These are phyloP conservation scores for Aurelia coerulea DNA, from an alignment of 30 jellyfish, hydroid and myxozoan species.

Conservation along the genomic window DNA sequence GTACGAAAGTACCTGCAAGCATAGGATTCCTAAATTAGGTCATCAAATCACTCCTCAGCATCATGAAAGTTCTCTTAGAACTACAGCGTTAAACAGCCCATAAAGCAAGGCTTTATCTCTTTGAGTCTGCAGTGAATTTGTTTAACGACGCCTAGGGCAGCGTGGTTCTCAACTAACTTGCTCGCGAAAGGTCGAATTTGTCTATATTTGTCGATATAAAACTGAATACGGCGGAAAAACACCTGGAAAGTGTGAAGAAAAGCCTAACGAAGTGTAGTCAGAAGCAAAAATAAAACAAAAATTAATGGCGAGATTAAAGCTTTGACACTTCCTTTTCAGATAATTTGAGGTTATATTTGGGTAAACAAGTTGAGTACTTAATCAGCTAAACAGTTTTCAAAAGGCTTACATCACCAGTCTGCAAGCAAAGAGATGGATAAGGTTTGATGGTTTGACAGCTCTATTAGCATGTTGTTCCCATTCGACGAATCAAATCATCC, in stretches of 20 bases:
- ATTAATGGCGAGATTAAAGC: neutral
- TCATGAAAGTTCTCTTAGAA: too few relatives aligned
- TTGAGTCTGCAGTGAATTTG: conserved; percentile 19
- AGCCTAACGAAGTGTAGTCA: neutral
- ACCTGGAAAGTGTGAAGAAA: conserved; percentile 14
- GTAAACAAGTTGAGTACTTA: conserved; percentile 4
- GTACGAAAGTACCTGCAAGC: too few relatives aligned
- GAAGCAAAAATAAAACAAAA: conserved; percentile 8
- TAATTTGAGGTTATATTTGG: neutral
- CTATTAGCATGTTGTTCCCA: too few relatives aligned
- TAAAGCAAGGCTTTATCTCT: neutral
- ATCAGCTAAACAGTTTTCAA: conserved; percentile 2
- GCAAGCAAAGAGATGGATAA: neutral
- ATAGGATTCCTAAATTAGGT: too few relatives aligned
- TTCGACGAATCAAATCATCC: too few relatives aligned
- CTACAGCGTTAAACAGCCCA: too few relatives aligned
- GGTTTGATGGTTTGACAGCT: too few relatives aligned
- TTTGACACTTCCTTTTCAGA: conserved; percentile 32
- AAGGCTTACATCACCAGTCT: neutral
- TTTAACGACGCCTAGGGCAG: conserved; percentile 34
- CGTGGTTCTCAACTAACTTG: conserved; percentile 20
- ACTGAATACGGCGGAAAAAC: conserved; percentile 29
- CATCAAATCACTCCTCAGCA: too few relatives aligned
- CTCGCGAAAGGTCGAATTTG: neutral
- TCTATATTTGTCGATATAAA: conserved; percentile 3